phyloP scores from a whole-genome alignment of 2,113 vertebrate species.

The Tupaia chinensis region DNA sequence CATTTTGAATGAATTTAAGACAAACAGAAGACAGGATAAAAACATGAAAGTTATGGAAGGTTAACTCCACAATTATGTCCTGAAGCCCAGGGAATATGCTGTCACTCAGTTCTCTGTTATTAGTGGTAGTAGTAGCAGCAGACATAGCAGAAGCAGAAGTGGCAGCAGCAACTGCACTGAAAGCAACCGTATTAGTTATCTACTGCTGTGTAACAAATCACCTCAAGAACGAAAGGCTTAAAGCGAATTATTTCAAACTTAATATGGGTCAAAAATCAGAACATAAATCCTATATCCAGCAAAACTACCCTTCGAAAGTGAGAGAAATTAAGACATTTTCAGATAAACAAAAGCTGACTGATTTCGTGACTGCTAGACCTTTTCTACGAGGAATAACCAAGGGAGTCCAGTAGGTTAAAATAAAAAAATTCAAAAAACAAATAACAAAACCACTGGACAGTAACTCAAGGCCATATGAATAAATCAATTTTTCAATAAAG shows the following conservation, averaged over 20 bases:
- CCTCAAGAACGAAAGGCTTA: background rate
- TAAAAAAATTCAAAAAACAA: no score
- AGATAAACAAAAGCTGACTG: background rate
- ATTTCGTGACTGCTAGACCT: background rate
- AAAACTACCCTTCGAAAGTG: background rate
- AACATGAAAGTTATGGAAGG: background rate
- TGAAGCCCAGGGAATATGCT: background rate
- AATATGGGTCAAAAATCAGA: background rate
- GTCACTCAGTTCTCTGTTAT: background rate
- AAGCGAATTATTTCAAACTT: background rate
- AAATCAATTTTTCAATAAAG: background rate
- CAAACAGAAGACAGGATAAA: background rate
- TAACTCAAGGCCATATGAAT: background rate
- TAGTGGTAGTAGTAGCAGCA: background rate
- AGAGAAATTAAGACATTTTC: background rate
- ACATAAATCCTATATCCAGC: background rate
- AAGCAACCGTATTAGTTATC: background rate
- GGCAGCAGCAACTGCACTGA: no score
- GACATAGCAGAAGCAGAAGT: background rate
- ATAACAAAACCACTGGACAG: background rate
- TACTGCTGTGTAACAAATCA: background rate
- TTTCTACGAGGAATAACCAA: background rate
- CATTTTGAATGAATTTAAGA: background rate
- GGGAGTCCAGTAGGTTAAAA: background rate
- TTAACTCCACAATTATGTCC: background rate